Evolutionary conservation across 1,140 invertebrate species (phyloP).

Genomic region (Venturia canescens): DNA sequence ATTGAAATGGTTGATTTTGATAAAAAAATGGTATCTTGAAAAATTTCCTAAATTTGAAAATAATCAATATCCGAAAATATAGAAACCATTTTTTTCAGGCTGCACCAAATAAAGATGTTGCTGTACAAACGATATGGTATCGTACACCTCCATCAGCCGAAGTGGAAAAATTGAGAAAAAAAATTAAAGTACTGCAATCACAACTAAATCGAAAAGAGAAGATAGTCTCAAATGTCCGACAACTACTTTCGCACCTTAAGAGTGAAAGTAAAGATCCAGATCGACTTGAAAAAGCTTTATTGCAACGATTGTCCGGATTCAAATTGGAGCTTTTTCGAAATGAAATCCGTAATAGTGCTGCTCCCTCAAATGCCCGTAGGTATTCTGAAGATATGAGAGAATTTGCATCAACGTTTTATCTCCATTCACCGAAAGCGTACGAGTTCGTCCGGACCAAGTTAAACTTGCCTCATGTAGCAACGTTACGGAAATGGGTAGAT

Average conservation of each 20-base stretch:
- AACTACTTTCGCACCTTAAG: neutral
- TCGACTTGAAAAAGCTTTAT: neutral
- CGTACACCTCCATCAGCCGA: too few species aligned
- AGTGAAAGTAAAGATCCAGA: slow-evolving; percentile 21
- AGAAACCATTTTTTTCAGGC: too few species aligned
- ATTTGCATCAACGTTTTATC: neutral
- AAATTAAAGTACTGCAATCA: too few species aligned
- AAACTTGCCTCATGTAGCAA: neutral
- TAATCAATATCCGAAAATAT: too few species aligned
- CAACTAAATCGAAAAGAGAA: too few species aligned
- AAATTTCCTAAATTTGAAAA: too few species aligned
- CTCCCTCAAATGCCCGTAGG: neutral
- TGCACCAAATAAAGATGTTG: too few species aligned
- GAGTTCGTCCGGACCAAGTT: neutral
- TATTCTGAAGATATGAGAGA: neutral
- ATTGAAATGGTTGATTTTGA: too few species aligned
- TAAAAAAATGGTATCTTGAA: too few species aligned
- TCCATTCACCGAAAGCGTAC: neutral
- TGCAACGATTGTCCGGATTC: neutral
- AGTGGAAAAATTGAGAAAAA: too few species aligned
- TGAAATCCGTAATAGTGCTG: neutral
- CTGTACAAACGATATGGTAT: too few species aligned
- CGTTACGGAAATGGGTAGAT: neutral
- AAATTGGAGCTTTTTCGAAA: slow-evolving; percentile 12
- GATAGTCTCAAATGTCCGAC: too few species aligned